A percentile compares a stretch with the other conserved stretches of the same genome.
Evolutionary conservation across 2,888 invertebrate species (phyloP).

Genomic region (Eudasyphora cyanicolor): DNA sequence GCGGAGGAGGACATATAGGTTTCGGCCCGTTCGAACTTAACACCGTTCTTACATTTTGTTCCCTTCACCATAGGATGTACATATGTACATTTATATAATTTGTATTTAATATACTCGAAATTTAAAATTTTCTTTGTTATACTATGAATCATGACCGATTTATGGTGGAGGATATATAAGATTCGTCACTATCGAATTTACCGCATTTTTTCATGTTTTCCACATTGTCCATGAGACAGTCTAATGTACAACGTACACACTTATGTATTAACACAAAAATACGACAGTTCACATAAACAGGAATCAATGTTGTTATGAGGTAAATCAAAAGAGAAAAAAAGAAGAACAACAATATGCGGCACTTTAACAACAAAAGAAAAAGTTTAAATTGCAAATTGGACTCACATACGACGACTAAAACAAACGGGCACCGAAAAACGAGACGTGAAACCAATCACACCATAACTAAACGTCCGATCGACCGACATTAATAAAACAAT

Average conservation of each 20-base stretch:
- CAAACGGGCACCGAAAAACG: conserved; percentile 33
- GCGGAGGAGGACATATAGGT: too few species aligned
- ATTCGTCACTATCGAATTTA: too few species aligned
- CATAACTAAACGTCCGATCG: conserved; percentile 6
- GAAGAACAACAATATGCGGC: conserved; percentile 27
- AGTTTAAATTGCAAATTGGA: conserved; percentile 58
- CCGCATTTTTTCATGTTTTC: too few species aligned
- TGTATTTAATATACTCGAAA: too few species aligned
- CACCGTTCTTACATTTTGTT: too few species aligned
- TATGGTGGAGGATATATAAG: too few species aligned
- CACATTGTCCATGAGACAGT: not conserved
- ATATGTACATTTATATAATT: too few species aligned
- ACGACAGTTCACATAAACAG: not conserved
- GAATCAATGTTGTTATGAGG: not conserved
- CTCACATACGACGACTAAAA: conserved; percentile 42
- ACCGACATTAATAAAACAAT: conserved; percentile 61
- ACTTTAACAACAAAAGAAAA: conserved; percentile 34
- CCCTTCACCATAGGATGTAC: too few species aligned
- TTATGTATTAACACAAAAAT: not conserved
- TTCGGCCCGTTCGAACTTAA: too few species aligned
- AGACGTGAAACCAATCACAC: conserved; percentile 61
- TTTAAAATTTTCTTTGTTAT: too few species aligned
- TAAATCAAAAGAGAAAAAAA: not conserved
- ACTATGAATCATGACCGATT: too few species aligned
- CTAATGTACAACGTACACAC: not conserved